phyloP scores from a whole-genome alignment of 2,888 invertebrate genomes.

The Mythimna impura region DNA sequence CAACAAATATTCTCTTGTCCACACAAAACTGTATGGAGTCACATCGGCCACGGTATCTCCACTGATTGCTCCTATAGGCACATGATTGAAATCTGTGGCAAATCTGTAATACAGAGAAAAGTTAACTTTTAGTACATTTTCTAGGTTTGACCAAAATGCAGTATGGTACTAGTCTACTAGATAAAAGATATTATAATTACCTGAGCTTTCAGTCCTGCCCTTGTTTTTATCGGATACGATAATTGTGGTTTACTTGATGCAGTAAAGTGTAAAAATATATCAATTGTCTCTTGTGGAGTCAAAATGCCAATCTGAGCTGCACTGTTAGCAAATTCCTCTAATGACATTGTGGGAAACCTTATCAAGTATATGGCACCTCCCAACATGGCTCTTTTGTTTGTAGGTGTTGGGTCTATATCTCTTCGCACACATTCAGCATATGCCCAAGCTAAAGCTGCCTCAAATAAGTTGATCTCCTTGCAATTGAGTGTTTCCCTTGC shows the following conservation, averaged over 20 bases:
- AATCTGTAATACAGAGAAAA: slow-evolving; percentile 90
- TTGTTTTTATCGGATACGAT: slow-evolving; percentile 95
- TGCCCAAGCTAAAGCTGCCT: slow-evolving; percentile 98
- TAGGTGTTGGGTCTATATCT: slow-evolving; percentile 95
- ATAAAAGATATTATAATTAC: slow-evolving; percentile 78
- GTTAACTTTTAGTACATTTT: not conserved
- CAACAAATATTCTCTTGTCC: slow-evolving; percentile 98
- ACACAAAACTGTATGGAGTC: slow-evolving; percentile 99
- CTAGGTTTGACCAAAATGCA: not conserved
- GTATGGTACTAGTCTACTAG: too few species aligned
- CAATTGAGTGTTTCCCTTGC: slow-evolving; percentile 98
- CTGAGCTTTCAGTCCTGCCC: slow-evolving; percentile 97
- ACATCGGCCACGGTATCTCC: slow-evolving; percentile 98
- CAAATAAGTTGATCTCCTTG: slow-evolving; percentile 97
- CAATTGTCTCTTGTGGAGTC: slow-evolving; percentile 97
- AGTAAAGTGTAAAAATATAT: slow-evolving; percentile 98
- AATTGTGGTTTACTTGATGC: slow-evolving; percentile 96
- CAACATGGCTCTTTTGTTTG: slow-evolving; percentile 94
- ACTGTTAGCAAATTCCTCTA: slow-evolving; percentile 97
- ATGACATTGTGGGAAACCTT: slow-evolving; percentile 97
- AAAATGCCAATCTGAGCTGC: slow-evolving; percentile 98
- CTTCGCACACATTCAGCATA: slow-evolving; percentile 96
- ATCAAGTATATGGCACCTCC: slow-evolving; percentile 96
- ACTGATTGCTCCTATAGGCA: slow-evolving; percentile 98
- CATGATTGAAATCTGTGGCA: slow-evolving; percentile 99